Evolutionary conservation across 2,888 invertebrate species (phyloP), one percentile per base, ranked within the genome.

Genomic region (Holacanthella duospinosa): DNA sequence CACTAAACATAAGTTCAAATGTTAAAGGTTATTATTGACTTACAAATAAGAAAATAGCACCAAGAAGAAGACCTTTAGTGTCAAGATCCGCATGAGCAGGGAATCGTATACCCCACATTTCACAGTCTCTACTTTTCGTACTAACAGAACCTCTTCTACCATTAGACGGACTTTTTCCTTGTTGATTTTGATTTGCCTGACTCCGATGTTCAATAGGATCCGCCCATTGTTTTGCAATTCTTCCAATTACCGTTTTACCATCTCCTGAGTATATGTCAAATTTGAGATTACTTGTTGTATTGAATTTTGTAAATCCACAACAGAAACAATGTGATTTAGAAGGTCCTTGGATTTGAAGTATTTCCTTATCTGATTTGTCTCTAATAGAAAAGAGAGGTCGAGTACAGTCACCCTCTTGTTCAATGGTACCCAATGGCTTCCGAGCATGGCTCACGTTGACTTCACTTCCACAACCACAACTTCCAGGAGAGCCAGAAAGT

Each of bases 261-360:
- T 68, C 70, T 1, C 64, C 63, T 12, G 65, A 64, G 56, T 62
- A 64, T 29, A 70, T 66, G 55, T 67, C 66, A 55, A 70, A 68
- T 44, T 59, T 25, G 44, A 59, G 25, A 24, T 36, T n/a, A 43
- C 21, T 43, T 2, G 43, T 3, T 25, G 2, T 3, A 4, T 27
- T 43, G 9, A 44, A 25, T 25, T 21, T 48, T 25, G 21, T 6
- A 26, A 59, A 59, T 25, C 59, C 59, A 59, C 59, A 59, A 9
- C 43, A 28, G 21, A 21, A 44, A 25, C 59, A 59, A 25, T 44
- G 24, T 3, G 59, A 12, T 25, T 59, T 59, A 6, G 29, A 29
- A 12, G 59, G 59, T 24, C 59, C 59, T 25, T 21, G 25, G 25
- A 59, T 43, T 43, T 44, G 29, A 6, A 59, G 25, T 2, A 59